phyloP scores from a whole-genome alignment of 2,888 invertebrate genomes.

The Sussaba pulchella region DNA sequence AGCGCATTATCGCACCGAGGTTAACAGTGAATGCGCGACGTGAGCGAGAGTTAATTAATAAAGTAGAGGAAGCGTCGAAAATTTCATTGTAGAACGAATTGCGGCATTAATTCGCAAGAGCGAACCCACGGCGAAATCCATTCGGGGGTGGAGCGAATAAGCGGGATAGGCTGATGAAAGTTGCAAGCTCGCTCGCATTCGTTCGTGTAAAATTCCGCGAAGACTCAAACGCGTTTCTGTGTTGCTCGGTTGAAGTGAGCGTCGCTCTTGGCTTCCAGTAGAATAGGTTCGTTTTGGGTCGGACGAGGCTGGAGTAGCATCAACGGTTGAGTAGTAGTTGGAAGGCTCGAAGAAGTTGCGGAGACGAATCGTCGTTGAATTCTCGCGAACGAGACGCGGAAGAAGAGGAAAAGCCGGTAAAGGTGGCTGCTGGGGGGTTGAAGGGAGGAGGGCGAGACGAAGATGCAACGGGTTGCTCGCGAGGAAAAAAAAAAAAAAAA shows the following conservation, averaged over 20 bases:
- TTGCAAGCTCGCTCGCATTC: constrained; percentile 7
- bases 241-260: constrained; percentile 22
- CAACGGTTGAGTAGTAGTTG: constrained; percentile 19
- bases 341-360: constrained; percentile 36
- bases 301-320: constrained; percentile 40
- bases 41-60: constrained; percentile 41
- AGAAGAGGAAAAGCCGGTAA: constrained; percentile 13
- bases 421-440: neutral
- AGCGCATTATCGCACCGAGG: constrained; percentile 54
- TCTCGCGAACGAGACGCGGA: constrained; percentile 15
- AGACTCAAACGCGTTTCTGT: constrained; percentile 25
- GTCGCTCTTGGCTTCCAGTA: constrained; percentile 43
- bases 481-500: constrained; percentile 18
- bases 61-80: no score
- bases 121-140: neutral
- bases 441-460: neutral
- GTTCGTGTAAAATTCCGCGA: constrained; percentile 21
- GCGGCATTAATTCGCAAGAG: constrained; percentile 19
- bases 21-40: constrained; percentile 53
- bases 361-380: constrained; percentile 34
- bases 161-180: neutral
- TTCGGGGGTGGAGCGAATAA: neutral
- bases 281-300: constrained; percentile 63
- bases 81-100: constrained; percentile 13
- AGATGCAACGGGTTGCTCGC: constrained; percentile 6